A percentile compares a stretch with the other conserved stretches of the same genome.
These are phyloP conservation scores for Lepidurus arcticus DNA, from an alignment of 1,140 invertebrate genomes.

Conservation along the genomic window DNA sequence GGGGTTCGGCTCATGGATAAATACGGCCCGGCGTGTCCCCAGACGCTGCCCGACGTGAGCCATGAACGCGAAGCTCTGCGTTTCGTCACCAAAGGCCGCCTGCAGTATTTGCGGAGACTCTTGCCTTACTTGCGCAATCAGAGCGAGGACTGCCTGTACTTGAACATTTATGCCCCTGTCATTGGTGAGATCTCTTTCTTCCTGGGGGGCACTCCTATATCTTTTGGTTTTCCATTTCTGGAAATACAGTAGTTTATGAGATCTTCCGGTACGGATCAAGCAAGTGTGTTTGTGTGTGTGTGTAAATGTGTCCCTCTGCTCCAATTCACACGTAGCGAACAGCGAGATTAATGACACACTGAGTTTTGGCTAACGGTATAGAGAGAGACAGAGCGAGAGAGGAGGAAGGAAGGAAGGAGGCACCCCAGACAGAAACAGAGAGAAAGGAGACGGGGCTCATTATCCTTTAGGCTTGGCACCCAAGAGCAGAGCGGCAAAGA, in stretches of 20 bases:
- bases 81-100: conserved; percentile 52
- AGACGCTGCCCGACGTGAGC: conserved; percentile 41
- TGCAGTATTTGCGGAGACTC: conserved; percentile 62
- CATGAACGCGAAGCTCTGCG: conserved; percentile 42
- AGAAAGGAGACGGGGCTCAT: not conserved
- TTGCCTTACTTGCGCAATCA: conserved; percentile 67
- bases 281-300: no score
- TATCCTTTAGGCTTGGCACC: conserved; percentile 5
- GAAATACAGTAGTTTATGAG: no score
- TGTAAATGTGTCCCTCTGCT: not conserved
- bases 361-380: not conserved
- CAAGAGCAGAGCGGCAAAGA: not conserved
- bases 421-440: not conserved
- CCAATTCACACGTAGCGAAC: conserved; percentile 7
- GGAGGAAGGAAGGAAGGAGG: not conserved
- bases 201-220: not conserved
- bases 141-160: conserved; percentile 85
- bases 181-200: conserved; percentile 32
- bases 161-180: conserved; percentile 84
- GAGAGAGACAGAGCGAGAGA: not conserved
- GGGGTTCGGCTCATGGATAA: conserved; percentile 37
- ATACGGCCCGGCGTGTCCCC: conserved; percentile 39
- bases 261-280: no score
- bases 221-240: not conserved
- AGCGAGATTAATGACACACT: not conserved